Base-by-base conservation (phyloP, 2,888 invertebrate species). In the Drosophila neotestacea region DNA sequence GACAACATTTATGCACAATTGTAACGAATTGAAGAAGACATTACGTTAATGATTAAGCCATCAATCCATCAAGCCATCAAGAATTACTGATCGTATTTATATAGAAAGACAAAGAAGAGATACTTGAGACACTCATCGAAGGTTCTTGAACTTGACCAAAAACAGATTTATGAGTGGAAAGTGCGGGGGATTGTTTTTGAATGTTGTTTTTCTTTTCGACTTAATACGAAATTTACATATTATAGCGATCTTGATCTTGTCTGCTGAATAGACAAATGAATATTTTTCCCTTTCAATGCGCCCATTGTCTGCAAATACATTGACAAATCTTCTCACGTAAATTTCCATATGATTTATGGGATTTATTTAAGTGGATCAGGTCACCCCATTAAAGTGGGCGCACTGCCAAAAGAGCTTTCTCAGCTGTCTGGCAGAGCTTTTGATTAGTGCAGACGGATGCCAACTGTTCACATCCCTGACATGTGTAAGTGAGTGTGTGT, bases 271-370 rank as follows among this genome's bases (percentile, higher is more conserved):
- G 52, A 63, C 62, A 60, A 55, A 60, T 27, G 59, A 56, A 51
- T 50, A 50, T 70, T 64, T 84, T 84, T 85, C 79, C 85, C 81
- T 82, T 82, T 82, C 85, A 59, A 59, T 70, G 73, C 42, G 30
- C 77, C 77, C 59, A 44, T 46, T 62, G 54, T 44, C 10, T 71
- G 59, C 65, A 13, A 56, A 11, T 27, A 16, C 70, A 62, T 68
- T 80, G 66, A 70, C 58, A 77, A 36, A 73, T 60, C 72, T 83
- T 84, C 86, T 77, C 83, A 84, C 81, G 79, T 84, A 84, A 77
- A 86, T 84, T 77, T 85, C 73, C 84, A 79, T 81, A 86, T 84
- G 86, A 84, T 86, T 84, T 84, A 84, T 84, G 77, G 77, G 66
- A 76, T 73, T 44, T 48, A 30, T 63, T 75, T 63, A 84, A 86